Evolutionary conservation across 2,113 vertebrate species (phyloP).

Genomic region (Noturus placidus): DNA sequence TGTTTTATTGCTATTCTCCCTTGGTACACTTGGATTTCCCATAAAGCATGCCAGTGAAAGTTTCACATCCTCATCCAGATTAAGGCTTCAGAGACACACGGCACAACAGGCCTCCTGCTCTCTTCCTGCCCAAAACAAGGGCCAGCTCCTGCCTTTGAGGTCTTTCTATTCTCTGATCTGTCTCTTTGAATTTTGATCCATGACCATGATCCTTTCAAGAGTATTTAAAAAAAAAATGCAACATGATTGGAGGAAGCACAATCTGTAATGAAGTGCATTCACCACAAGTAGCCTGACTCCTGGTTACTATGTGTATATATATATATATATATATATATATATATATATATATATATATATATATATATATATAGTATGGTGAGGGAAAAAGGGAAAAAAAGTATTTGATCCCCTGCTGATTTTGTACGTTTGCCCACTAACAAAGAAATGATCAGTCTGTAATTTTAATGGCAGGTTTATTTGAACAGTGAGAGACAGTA

Average conservation of each 20-base stretch:
- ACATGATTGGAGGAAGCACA: constrained; percentile 56
- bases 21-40: not conserved
- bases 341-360: too few species aligned
- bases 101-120: constrained; percentile 28
- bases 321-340: too few species aligned
- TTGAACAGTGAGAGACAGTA: too few species aligned
- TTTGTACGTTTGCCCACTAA: too few species aligned
- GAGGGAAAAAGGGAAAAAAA: too few species aligned
- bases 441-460: too few species aligned
- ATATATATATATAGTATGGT: too few species aligned
- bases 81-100: constrained; percentile 41
- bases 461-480: too few species aligned
- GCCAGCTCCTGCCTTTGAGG: constrained; percentile 48
- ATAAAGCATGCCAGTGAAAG: constrained; percentile 44
- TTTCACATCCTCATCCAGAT: constrained; percentile 46
- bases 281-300: constrained; percentile 49
- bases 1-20: constrained; percentile 12
- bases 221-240: constrained; percentile 60
- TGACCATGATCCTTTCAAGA: constrained; percentile 70
- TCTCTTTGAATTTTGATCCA: constrained; percentile 68
- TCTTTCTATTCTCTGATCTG: constrained; percentile 67
- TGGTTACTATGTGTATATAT: constrained; percentile 7
- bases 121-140: constrained; percentile 29
- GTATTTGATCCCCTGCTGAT: too few species aligned
- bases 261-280: constrained; percentile 56